A percentile compares a stretch with the other conserved stretches of the same genome.
Conservation (phyloP, 35 echinoderm and acorn worm genomes). For the Chiridota heheva region DNA sequence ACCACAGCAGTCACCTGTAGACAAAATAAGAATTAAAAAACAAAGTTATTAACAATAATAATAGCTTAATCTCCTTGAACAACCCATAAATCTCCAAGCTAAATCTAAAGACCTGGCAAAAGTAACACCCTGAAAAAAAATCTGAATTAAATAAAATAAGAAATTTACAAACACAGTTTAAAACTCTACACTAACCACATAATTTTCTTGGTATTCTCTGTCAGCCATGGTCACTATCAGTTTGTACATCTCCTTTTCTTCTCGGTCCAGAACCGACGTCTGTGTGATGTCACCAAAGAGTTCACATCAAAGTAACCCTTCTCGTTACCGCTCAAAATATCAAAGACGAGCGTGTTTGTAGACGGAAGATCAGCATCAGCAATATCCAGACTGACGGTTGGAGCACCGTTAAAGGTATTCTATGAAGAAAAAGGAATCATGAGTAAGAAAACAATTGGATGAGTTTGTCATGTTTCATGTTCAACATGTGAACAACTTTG, state of each 20-base stretch:
- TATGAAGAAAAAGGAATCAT: neutral
- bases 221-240: neutral
- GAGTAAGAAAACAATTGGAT: neutral
- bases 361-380: conserved; percentile 20
- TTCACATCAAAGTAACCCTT: conserved; percentile 29
- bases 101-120: no score
- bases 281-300: conserved; percentile 12
- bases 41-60: no score
- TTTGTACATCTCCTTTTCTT: neutral
- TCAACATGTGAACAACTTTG: no score
- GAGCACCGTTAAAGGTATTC: neutral
- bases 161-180: no score
- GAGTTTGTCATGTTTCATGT: no score
- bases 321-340: conserved; percentile 27
- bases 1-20: neutral
- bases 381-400: neutral
- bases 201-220: no score
- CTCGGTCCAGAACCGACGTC: neutral
- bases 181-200: no score
- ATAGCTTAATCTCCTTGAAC: no score
- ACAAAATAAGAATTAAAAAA: no score
- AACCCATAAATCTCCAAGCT: no score
- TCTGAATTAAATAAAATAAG: no score
- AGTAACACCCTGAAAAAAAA: no score
- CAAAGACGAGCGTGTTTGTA: conserved; percentile 16